A percentile compares a stretch with the other conserved stretches of the same genome.
Conservation (phyloP, 2,888 invertebrate species). For the Drosophila neoperkinsi region DNA sequence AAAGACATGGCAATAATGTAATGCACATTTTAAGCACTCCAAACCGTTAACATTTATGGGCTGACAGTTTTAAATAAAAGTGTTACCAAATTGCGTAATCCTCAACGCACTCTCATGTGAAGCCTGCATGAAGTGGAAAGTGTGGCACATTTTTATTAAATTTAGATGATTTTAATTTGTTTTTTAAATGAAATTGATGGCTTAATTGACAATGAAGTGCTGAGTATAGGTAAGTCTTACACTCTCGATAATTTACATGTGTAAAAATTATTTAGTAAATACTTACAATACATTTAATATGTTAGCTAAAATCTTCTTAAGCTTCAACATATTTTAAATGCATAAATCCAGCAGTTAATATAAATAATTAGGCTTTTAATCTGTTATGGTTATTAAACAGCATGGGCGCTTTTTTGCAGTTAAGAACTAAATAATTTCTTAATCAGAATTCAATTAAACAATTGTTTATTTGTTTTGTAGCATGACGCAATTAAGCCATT, state of each 20-base stretch:
- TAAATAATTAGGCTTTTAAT: slow-evolving; percentile 2
- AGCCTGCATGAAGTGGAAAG: slow-evolving; percentile 1
- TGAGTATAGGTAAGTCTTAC: not conserved
- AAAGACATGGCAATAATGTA: slow-evolving; percentile 69
- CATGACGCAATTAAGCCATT: slow-evolving; percentile 40
- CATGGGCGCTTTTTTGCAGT: slow-evolving; percentile 1
- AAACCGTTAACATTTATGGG: slow-evolving; percentile 57
- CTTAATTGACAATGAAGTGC: not conserved
- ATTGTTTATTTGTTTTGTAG: slow-evolving; percentile 22
- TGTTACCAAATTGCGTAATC: slow-evolving; percentile 47
- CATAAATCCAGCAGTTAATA: not conserved
- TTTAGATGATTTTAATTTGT: not conserved
- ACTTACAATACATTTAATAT: not conserved
- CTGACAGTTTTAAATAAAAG: slow-evolving; percentile 51
- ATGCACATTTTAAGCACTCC: slow-evolving; percentile 53
- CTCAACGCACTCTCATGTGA: slow-evolving; percentile 4
- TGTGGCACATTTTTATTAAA: slow-evolving; percentile 19
- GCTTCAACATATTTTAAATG: not conserved
- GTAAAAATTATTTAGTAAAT: not conserved
- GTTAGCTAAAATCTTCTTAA: not conserved
- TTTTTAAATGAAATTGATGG: not conserved
- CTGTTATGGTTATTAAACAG: slow-evolving; percentile 3
- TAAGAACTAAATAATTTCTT: slow-evolving; percentile 8
- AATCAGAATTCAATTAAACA: slow-evolving; percentile 10
- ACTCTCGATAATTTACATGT: not conserved